These are phyloP conservation scores for Calcarius lapponicus DNA, from an alignment of 2,797 vertebrate species.

Conservation along the genomic window DNA sequence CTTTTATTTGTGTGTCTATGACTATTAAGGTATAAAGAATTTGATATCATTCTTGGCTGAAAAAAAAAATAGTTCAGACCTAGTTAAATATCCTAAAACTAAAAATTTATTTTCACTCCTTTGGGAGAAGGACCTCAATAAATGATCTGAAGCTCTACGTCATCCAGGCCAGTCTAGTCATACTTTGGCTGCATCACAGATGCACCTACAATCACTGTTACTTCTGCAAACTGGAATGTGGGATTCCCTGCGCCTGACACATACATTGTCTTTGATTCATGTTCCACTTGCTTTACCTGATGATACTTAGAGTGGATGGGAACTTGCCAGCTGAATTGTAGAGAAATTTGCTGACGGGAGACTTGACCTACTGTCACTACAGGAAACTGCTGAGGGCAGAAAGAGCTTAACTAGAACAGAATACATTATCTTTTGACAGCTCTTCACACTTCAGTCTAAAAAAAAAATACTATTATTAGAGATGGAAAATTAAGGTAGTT, in stretches of 20 bases:
- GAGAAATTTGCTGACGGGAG: neutral
- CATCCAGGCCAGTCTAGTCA: neutral
- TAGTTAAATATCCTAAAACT: neutral
- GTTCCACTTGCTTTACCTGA: neutral
- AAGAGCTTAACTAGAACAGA: neutral
- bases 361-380: neutral
- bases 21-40: neutral
- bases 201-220: neutral
- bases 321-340: neutral
- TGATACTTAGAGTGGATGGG: neutral
- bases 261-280: neutral
- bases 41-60: neutral
- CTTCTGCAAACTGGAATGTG: accelerated
- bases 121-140: neutral
- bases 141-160: neutral
- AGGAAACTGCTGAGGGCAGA: neutral
- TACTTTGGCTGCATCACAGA: accelerated
- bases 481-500: neutral
- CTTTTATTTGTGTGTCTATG: neutral
- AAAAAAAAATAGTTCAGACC: neutral
- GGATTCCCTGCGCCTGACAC: neutral
- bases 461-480: neutral
- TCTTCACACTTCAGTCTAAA: neutral
- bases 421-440: neutral
- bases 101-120: neutral